A percentile compares a stretch with the other conserved stretches of the same genome.
These are phyloP conservation scores for Propithecus coquereli DNA, from an alignment of 2,113 vertebrate genomes.

Conservation along the genomic window DNA sequence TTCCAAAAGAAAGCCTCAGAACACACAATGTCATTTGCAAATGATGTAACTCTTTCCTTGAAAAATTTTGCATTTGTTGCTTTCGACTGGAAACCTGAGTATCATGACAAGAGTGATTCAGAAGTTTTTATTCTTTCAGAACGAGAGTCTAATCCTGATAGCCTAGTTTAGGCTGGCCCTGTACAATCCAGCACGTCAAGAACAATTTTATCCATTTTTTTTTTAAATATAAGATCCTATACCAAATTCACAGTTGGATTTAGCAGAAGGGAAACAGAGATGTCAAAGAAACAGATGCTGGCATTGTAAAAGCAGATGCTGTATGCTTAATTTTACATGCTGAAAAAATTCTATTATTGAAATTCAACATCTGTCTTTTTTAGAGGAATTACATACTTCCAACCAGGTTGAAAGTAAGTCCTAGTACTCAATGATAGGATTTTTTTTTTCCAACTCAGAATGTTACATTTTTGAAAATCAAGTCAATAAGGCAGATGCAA, in stretches of 20 bases:
- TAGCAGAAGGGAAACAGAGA: conserved; percentile 58
- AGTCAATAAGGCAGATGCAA: conserved; percentile 17
- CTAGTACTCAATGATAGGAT: conserved; percentile 33
- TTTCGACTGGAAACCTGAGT: conserved; percentile 12
- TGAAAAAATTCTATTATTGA: conserved; percentile 67
- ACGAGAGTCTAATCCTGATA: conserved; percentile 12
- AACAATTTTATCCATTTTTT: conserved; percentile 57
- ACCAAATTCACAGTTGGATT: conserved; percentile 57
- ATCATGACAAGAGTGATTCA: background rate
- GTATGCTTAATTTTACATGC: conserved; percentile 56
- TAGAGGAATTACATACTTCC: conserved; percentile 23
- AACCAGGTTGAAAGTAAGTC: conserved; percentile 47
- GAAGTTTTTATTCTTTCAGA: conserved; percentile 14
- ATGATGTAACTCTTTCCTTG: background rate
- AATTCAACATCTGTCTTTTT: conserved; percentile 55
- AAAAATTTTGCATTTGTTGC: conserved; percentile 23
- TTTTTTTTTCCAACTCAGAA: background rate
- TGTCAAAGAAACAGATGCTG: conserved; percentile 69
- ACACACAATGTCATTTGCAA: background rate
- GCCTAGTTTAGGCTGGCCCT: background rate
- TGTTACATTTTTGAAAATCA: conserved; percentile 47
- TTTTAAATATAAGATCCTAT: conserved; percentile 24
- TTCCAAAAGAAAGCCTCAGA: background rate
- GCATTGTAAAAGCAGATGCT: conserved; percentile 62
- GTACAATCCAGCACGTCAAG: conserved; percentile 17